phyloP scores from a whole-genome alignment of 2,113 vertebrate genomes.

The Plecturocebus donacophilus region DNA sequence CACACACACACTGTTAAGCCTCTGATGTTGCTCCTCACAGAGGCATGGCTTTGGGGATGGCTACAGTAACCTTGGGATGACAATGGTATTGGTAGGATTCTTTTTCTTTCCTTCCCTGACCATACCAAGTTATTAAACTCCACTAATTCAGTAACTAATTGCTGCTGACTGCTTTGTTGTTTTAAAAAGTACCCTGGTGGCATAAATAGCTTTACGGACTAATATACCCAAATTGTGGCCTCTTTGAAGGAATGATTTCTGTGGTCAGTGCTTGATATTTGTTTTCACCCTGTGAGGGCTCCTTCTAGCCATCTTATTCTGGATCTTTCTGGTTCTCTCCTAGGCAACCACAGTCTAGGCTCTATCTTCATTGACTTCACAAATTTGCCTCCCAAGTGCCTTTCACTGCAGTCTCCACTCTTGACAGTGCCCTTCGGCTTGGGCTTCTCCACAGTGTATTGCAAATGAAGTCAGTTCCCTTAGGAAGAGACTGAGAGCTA shows the following conservation, averaged over 20 bases:
- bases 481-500: neutral
- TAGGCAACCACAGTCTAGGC: neutral
- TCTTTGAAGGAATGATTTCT: neutral
- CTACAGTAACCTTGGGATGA: neutral
- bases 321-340: neutral
- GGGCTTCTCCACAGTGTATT: neutral
- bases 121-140: neutral
- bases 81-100: neutral
- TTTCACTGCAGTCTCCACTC: neutral
- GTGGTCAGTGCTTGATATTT: neutral
- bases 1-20: neutral
- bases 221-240: neutral
- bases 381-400: neutral
- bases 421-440: neutral
- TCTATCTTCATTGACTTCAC: neutral
- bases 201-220: neutral
- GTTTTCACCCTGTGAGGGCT: neutral
- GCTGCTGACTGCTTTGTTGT: neutral
- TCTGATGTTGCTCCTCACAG: neutral
- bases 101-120: neutral
- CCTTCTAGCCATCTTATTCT: neutral
- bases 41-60: neutral
- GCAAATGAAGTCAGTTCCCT: neutral
- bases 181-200: neutral
- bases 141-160: neutral